Conservation (phyloP, 2,797 vertebrate species). For the Gadopsis bispinosus region DNA sequence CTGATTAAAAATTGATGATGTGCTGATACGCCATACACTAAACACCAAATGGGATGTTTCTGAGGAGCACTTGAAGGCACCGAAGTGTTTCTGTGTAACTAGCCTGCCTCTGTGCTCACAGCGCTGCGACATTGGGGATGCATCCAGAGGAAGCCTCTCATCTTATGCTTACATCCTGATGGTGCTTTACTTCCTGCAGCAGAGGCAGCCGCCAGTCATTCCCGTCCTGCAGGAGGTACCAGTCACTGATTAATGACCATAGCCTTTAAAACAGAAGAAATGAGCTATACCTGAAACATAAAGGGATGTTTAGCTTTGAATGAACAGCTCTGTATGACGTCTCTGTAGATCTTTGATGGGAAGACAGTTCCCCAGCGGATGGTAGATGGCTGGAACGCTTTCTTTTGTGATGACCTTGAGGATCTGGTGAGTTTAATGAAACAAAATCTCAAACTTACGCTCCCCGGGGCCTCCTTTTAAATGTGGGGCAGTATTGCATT, state of each 20-base stretch:
- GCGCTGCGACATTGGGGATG: conserved; percentile 98
- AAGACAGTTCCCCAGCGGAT: conserved; percentile 91
- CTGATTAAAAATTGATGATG: not conserved
- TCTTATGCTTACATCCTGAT: conserved; percentile 99
- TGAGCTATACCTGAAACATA: not conserved
- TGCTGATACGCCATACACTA: not conserved
- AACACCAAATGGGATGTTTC: not conserved
- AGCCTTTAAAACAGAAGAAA: not conserved
- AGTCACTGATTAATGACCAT: not conserved
- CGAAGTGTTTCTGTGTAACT: not conserved
- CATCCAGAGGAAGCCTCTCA: conserved; percentile 96
- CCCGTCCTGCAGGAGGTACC: conserved; percentile 97
- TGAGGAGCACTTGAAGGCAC: not conserved
- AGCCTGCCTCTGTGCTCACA: conserved; percentile 65
- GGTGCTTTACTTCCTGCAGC: conserved; percentile 99
- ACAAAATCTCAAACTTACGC: not conserved
- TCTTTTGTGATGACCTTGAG: conserved; percentile 94
- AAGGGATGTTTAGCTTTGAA: not conserved
- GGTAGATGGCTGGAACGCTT: conserved; percentile 99
- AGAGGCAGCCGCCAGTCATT: conserved; percentile 95
- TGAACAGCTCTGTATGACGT: not conserved
- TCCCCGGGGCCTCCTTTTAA: not conserved
- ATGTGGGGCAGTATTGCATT: not conserved
- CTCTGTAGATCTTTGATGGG: conserved; percentile 93
- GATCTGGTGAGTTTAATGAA: conserved; percentile 88